These are phyloP conservation scores for Eumeta japonica DNA, from an alignment of 1,140 invertebrate genomes.

Conservation along the genomic window DNA sequence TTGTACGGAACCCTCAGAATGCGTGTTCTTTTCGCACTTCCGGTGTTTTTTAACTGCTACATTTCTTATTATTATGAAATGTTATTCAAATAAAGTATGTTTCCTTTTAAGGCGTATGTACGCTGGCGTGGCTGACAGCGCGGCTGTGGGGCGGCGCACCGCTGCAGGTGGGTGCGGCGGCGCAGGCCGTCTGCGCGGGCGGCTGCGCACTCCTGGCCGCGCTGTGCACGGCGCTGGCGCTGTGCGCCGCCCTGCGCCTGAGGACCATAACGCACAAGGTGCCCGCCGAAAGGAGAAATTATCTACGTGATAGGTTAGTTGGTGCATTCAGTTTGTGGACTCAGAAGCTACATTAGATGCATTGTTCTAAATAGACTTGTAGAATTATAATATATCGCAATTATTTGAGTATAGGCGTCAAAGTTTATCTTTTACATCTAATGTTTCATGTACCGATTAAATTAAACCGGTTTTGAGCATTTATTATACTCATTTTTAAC, in stretches of 20 bases:
- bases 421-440: too few relatives aligned
- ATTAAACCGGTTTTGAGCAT: too few relatives aligned
- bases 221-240: constrained; percentile 36
- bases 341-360: too few relatives aligned
- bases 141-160: constrained; percentile 47
- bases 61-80: too few relatives aligned
- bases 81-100: neutral
- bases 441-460: too few relatives aligned
- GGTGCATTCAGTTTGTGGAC: too few relatives aligned
- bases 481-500: too few relatives aligned
- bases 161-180: constrained; percentile 36
- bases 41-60: too few relatives aligned
- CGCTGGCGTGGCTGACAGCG: constrained; percentile 39
- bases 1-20: too few relatives aligned
- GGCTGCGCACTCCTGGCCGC: constrained; percentile 36
- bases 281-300: constrained; percentile 37
- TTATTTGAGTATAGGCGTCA: too few relatives aligned
- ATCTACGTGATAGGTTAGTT: constrained; percentile 39
- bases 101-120: constrained; percentile 43
- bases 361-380: neutral
- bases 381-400: neutral
- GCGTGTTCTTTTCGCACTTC: too few relatives aligned
- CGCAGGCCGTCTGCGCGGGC: constrained; percentile 36
- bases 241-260: constrained; percentile 33
- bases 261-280: constrained; percentile 43